These are phyloP conservation scores for Melanophora roralis DNA, from an alignment of 2,888 invertebrate species.

Conservation along the genomic window DNA sequence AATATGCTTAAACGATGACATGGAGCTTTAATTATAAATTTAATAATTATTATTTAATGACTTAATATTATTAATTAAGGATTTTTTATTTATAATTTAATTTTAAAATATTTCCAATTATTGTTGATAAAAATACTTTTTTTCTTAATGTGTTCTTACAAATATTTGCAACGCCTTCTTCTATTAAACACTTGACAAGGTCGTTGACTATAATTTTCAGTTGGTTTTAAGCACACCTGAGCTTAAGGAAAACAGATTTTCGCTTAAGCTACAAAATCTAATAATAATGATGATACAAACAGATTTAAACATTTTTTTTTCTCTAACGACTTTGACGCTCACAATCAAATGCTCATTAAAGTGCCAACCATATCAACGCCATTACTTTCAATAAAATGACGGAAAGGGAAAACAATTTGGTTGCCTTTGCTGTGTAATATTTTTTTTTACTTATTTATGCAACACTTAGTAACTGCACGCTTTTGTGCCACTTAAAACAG, in stretches of 20 bases:
- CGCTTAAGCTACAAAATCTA: slow-evolving; percentile 27
- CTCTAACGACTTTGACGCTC: neutral
- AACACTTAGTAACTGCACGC: slow-evolving; percentile 42
- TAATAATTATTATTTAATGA: no score
- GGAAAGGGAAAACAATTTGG: neutral
- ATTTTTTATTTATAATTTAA: no score
- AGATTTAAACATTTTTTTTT: neutral
- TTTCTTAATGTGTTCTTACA: no score
- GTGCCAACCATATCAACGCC: neutral
- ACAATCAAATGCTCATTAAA: slow-evolving; percentile 39
- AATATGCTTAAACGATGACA: no score
- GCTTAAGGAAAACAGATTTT: neutral
- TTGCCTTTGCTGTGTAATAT: neutral
- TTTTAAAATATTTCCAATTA: no score
- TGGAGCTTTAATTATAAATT: no score
- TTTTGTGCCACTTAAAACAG: slow-evolving; percentile 55
- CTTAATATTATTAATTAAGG: no score
- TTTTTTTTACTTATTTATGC: slow-evolving; percentile 13
- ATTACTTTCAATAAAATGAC: neutral
- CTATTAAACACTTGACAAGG: slow-evolving; percentile 20
- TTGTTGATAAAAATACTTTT: no score
- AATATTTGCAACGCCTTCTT: neutral
- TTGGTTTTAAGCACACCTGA: slow-evolving; percentile 40
- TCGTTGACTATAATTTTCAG: neutral
- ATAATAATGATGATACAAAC: slow-evolving; percentile 38